Conservation (phyloP, 2,888 invertebrate species). For the Sclerodermus sp. region DNA sequence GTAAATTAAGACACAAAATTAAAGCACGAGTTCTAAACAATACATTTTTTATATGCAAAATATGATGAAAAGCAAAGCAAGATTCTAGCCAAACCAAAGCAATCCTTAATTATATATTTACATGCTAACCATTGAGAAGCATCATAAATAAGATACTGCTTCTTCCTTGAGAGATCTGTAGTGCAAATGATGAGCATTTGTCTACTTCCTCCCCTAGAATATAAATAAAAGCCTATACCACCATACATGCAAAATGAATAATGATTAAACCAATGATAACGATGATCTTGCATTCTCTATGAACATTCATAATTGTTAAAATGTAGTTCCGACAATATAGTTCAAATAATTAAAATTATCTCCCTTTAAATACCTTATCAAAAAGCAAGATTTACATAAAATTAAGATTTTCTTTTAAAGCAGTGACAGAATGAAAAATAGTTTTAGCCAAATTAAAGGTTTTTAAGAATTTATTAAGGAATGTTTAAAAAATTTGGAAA, state of each 20-base stretch:
- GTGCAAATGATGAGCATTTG: constrained; percentile 45
- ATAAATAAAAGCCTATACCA: constrained; percentile 44
- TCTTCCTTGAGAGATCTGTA: constrained; percentile 38
- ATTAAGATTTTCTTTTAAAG: too few relatives aligned
- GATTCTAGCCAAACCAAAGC: too few relatives aligned
- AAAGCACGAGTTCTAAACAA: too few relatives aligned
- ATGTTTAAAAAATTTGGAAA: too few relatives aligned
- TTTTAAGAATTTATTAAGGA: too few relatives aligned
- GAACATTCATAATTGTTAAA: neutral
- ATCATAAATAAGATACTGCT: constrained; percentile 43
- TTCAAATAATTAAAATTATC: neutral
- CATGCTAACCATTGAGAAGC: constrained; percentile 51
- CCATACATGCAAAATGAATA: constrained; percentile 39
- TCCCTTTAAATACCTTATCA: too few relatives aligned
- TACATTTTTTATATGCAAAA: neutral
- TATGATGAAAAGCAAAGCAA: too few relatives aligned
- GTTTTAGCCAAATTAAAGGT: too few relatives aligned
- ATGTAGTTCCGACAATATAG: neutral
- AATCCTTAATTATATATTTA: constrained; percentile 2
- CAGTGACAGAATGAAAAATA: too few relatives aligned
- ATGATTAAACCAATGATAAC: constrained; percentile 1
- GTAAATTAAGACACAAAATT: too few relatives aligned
- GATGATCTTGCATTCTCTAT: neutral
- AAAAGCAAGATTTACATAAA: neutral
- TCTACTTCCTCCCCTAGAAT: constrained; percentile 55